Conservation (phyloP, 2,888 invertebrate species). For the Corbicula japonica region DNA sequence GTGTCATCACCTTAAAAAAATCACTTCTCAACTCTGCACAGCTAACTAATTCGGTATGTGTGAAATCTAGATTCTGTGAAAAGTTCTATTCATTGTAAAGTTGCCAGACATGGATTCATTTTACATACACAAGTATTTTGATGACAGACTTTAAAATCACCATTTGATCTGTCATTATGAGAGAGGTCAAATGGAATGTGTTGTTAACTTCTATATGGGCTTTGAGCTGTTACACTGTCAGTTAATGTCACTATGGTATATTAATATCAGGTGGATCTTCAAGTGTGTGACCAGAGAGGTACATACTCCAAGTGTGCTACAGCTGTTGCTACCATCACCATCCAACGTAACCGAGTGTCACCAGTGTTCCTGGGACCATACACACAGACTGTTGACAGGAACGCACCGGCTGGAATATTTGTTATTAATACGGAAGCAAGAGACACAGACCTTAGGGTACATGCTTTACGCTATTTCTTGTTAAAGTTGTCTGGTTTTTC, state of each 20-base stretch:
- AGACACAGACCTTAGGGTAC: constrained; percentile 77
- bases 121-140: too few species aligned
- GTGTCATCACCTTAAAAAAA: constrained; percentile 71
- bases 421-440: constrained; percentile 66
- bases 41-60: constrained; percentile 22
- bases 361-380: constrained; percentile 57
- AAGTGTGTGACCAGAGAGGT: constrained; percentile 66
- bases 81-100: too few species aligned
- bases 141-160: too few species aligned
- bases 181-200: too few species aligned
- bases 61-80: too few species aligned
- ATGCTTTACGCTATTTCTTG: too few species aligned
- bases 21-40: constrained; percentile 65
- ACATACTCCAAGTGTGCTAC: constrained; percentile 44
- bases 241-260: background rate
- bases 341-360: constrained; percentile 49
- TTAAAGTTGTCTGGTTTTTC: too few species aligned
- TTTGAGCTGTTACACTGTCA: too few species aligned
- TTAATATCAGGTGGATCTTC: constrained; percentile 55
- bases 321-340: constrained; percentile 54
- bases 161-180: too few species aligned
- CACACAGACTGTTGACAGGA: constrained; percentile 27
- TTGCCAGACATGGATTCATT: too few species aligned
- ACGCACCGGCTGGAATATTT: constrained; percentile 33
- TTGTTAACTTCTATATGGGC: too few species aligned